Evolutionary conservation across 35 echinoderm and acorn worm species (phyloP), one percentile per base, ranked within the genome.

Genomic region (Nesometra sesokonis): DNA sequence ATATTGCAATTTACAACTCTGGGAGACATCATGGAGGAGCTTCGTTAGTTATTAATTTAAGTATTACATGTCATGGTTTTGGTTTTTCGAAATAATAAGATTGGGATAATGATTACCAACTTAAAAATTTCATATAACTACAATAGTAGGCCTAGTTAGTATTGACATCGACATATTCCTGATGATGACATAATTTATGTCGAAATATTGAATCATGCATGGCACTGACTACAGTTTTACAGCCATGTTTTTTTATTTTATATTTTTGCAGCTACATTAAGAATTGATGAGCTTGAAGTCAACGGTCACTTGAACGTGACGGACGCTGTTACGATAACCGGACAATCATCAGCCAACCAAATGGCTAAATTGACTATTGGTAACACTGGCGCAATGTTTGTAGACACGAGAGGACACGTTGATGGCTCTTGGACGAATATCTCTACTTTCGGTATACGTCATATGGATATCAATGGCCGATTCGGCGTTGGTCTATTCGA

Each of bases 391-490:
- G 30, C 76, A 29, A 37, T 93, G 0, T 79, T 35, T 40, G 82
- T 93, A 17, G 91, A 93, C 37, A 83, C 37, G 0, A 83, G 82
- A 15, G 91, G 87, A 84, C 82, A 78, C 35, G 33, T 29, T 31
- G 21, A 35, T 21, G 31, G 87, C 0, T 35, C 32, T n/a, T 89
- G 87, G 86, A 89, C 76, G 17, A 83, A 84, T 76, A 29, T 89
- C 29, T 93, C 87, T 5, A 38, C 88, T 35, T 38, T 93, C 19
- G 86, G 82, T 32, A 77, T 88, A 0, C 91, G 88, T 78, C 43
- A 82, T 35, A 76, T 89, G 34, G 47, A 81, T 11, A 89, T 85
- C 47, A 34, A 81, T 31, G 80, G 80, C 29, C 29, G 34, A 33
- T 34, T 81, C 21, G 15, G 39, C 15, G 39, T 43, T 4, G 39